These are phyloP conservation scores for Zoanthus solanderi DNA, from an alignment of 92 coral and sea anemone species.

Conservation along the genomic window DNA sequence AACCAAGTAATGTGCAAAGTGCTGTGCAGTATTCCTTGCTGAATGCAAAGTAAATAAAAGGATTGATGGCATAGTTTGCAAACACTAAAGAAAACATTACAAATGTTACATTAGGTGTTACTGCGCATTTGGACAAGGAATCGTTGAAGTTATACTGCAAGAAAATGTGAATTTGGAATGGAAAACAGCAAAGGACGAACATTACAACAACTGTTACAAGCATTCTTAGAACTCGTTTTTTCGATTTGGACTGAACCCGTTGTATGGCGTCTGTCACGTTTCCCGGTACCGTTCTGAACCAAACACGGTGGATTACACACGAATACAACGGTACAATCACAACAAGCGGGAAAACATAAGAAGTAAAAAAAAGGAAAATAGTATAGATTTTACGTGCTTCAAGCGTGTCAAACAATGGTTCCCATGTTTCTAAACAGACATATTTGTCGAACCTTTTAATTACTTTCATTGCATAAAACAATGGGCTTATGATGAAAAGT, in stretches of 20 bases:
- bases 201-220: conserved; percentile 74
- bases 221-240: conserved; percentile 85
- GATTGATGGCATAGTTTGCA: conserved; percentile 85
- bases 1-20: neutral
- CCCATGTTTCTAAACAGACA: conserved; percentile 84
- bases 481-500: conserved; percentile 71
- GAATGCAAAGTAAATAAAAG: conserved; percentile 80
- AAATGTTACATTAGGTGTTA: conserved; percentile 60
- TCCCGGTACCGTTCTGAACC: conserved; percentile 94
- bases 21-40: conserved; percentile 74
- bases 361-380: conserved; percentile 63
- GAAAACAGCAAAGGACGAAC: conserved; percentile 80
- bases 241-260: conserved; percentile 69
- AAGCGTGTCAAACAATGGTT: conserved; percentile 66
- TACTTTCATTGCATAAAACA: conserved; percentile 85
- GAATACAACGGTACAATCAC: conserved; percentile 79
- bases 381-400: conserved; percentile 76
- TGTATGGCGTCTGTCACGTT: conserved; percentile 80
- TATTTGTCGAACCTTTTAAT: conserved; percentile 47
- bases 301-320: conserved; percentile 84
- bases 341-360: conserved; percentile 77
- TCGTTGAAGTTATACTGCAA: conserved; percentile 43
- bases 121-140: conserved; percentile 41
- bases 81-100: conserved; percentile 72
- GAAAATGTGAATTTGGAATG: conserved; percentile 66